phyloP scores from a whole-genome alignment of 2,113 vertebrate genomes.

The Pseudorasbora parva region DNA sequence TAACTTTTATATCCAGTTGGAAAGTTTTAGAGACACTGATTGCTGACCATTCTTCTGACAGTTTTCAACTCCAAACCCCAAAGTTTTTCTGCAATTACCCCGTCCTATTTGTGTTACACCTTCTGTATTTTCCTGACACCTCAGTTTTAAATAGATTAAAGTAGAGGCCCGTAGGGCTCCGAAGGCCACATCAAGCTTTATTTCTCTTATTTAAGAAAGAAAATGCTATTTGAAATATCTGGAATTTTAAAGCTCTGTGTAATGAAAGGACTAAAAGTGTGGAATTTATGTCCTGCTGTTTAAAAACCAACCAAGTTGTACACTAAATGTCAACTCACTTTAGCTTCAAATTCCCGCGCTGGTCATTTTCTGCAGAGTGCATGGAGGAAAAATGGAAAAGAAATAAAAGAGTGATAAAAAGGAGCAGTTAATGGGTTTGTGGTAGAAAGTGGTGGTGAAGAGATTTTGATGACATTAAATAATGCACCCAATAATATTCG shows the following conservation, averaged over 20 bases:
- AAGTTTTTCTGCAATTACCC: constrained; percentile 33
- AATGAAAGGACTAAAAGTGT: constrained; percentile 25
- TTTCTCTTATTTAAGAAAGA: constrained; percentile 8
- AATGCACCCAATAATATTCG: constrained; percentile 59
- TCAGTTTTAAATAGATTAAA: background rate
- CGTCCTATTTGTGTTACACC: background rate
- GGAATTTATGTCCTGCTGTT: constrained; percentile 63
- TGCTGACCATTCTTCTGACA: background rate
- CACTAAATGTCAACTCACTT: constrained; percentile 73
- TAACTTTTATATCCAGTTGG: background rate
- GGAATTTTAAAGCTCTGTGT: constrained; percentile 8
- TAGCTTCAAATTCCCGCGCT: constrained; percentile 57
- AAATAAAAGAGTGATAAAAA: constrained; percentile 42
- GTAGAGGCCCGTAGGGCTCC: background rate
- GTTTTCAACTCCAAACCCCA: background rate
- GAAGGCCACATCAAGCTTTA: background rate
- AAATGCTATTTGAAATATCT: background rate
- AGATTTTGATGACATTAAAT: constrained; percentile 68
- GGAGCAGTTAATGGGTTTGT: background rate
- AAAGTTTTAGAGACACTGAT: constrained; percentile 3
- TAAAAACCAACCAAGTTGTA: constrained; percentile 54
- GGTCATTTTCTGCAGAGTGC: constrained; percentile 60
- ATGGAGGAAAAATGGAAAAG: constrained; percentile 52
- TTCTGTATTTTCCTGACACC: background rate
- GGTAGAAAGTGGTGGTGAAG: constrained; percentile 55